Percentiles rank a stretch among this genome's conserved stretches.
These are phyloP conservation scores for Drosophila ficusphila DNA, from an alignment of 1,140 invertebrate genomes.

Conservation along the genomic window DNA sequence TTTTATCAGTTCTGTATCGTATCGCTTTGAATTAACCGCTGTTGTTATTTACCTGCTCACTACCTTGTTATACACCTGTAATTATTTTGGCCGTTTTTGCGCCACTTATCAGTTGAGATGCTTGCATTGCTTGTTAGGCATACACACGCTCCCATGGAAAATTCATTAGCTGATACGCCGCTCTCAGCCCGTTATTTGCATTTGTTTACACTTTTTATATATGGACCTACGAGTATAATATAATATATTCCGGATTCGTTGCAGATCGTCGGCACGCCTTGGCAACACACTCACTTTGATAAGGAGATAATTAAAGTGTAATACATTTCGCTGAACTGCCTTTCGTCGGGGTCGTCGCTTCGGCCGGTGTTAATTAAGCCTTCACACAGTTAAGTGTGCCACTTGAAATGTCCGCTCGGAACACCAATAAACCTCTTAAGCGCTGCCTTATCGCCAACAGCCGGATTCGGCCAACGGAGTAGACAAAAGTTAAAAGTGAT, in stretches of 20 bases:
- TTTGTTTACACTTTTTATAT: conserved; percentile 32
- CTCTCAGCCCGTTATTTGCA: neutral
- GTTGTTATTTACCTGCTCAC: conserved; percentile 12
- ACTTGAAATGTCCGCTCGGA: conserved; percentile 52
- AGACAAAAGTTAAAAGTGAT: conserved; percentile 43
- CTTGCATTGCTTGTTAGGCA: conserved; percentile 20
- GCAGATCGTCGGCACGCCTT: conserved; percentile 31
- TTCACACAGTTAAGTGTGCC: conserved; percentile 73
- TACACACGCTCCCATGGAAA: conserved; percentile 21
- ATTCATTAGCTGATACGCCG: conserved; percentile 18
- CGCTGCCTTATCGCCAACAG: conserved; percentile 42
- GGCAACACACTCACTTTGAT: conserved; percentile 34
- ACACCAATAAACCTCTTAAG: conserved; percentile 8
- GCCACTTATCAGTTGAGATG: conserved; percentile 34
- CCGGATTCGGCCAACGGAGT: conserved; percentile 43
- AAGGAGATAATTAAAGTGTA: conserved; percentile 71
- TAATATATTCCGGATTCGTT: conserved; percentile 49
- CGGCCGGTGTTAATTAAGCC: conserved; percentile 73
- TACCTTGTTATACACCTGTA: conserved; percentile 24
- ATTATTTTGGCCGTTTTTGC: conserved; percentile 34
- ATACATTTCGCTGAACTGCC: conserved; percentile 42
- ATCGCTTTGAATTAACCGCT: conserved; percentile 24
- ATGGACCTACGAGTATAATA: too few relatives aligned
- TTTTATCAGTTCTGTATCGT: conserved; percentile 2
- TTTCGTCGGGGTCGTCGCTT: conserved; percentile 10